Conservation (phyloP, 2,797 vertebrate species). For the Chrosomus eos region DNA sequence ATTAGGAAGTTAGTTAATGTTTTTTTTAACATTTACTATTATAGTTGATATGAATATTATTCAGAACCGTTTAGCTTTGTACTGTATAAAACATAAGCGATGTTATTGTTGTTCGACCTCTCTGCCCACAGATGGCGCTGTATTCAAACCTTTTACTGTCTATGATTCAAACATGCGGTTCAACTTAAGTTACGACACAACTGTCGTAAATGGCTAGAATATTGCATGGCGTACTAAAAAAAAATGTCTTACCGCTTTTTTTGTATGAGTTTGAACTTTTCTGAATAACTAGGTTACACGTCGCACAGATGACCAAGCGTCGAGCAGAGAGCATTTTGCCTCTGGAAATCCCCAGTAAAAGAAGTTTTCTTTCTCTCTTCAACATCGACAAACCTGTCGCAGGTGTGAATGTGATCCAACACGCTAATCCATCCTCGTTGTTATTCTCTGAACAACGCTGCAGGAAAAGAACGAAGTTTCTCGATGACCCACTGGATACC, state of each 20-base stretch:
- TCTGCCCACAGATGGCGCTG: slow-evolving; percentile 48
- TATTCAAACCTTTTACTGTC: no score
- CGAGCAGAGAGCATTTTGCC: slow-evolving; percentile 64
- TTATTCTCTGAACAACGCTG: slow-evolving; percentile 59
- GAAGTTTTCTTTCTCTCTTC: slow-evolving; percentile 39
- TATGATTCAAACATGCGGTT: neutral
- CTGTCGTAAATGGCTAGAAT: slow-evolving; percentile 3
- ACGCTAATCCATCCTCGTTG: slow-evolving; percentile 56
- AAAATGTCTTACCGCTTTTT: neutral
- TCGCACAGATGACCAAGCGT: slow-evolving; percentile 75
- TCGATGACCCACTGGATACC: slow-evolving; percentile 34
- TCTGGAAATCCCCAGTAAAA: slow-evolving; percentile 64
- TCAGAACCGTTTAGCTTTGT: neutral
- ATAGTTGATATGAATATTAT: neutral
- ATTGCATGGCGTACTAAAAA: neutral
- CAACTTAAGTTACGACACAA: neutral
- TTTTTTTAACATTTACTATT: neutral
- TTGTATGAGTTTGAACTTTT: neutral
- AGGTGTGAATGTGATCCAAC: slow-evolving; percentile 46
- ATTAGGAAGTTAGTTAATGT: neutral
- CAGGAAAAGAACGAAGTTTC: slow-evolving; percentile 69
- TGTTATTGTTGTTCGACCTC: slow-evolving; percentile 4
- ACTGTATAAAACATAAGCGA: neutral
- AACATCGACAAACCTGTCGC: slow-evolving; percentile 56
- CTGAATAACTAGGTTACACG: neutral